Evolutionary conservation across 1,140 invertebrate genomes (phyloP).

Genomic region (Andricus grossulariae): DNA sequence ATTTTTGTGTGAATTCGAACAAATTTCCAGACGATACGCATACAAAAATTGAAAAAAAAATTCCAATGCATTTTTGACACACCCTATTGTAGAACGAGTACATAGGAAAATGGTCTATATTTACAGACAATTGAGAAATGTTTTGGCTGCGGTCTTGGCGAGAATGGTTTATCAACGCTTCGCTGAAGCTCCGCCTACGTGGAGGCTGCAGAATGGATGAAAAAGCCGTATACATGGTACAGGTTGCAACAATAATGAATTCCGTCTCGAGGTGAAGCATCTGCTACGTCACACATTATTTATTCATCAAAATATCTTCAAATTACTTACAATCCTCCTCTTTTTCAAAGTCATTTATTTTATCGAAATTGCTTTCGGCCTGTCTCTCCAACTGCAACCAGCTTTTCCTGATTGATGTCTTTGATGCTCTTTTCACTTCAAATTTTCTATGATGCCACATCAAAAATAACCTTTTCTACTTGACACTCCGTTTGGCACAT

Average conservation of each 20-base stretch:
- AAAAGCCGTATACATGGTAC: slow-evolving; percentile 1
- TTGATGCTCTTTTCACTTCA: too few species aligned
- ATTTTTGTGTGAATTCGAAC: too few species aligned
- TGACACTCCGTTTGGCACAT: too few species aligned
- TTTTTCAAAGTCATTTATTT: too few species aligned
- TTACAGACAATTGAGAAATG: slow-evolving; percentile 23
- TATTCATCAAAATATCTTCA: background rate
- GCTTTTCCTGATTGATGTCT: too few species aligned
- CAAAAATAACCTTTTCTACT: too few species aligned
- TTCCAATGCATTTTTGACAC: too few species aligned
- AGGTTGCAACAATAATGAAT: slow-evolving; percentile 29
- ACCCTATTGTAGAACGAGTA: background rate
- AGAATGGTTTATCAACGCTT: slow-evolving; percentile 31
- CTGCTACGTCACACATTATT: slow-evolving; percentile 5
- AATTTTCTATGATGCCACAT: too few species aligned
- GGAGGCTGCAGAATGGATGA: slow-evolving; percentile 22
- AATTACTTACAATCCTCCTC: background rate
- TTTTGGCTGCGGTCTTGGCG: slow-evolving; percentile 26
- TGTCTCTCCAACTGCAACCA: too few species aligned
- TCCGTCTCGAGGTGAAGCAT: background rate
- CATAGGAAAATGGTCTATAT: slow-evolving; percentile 28
- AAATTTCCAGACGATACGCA: too few species aligned
- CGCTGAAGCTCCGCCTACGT: slow-evolving; percentile 28
- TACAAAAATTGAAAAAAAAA: too few species aligned
- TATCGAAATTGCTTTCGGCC: too few species aligned